A percentile compares a stretch with the other conserved stretches of the same genome.
Evolutionary conservation across 2,797 vertebrate genomes (phyloP).

Genomic region (Micropoecilia bifurca): DNA sequence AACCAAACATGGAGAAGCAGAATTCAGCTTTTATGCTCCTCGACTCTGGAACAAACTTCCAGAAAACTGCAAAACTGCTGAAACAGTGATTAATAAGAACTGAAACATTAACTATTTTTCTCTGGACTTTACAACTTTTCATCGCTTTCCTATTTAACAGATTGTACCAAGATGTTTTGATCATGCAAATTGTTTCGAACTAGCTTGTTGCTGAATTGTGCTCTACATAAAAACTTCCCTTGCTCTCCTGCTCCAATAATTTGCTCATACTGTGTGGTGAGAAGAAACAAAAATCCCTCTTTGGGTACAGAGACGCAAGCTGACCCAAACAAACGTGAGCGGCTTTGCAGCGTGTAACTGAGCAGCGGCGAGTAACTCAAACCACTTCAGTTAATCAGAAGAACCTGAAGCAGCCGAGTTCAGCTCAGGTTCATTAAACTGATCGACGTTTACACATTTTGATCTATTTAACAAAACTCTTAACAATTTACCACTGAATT

Average conservation of each 20-base stretch:
- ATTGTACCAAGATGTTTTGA: neutral
- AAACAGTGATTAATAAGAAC: neutral
- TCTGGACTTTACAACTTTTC: neutral
- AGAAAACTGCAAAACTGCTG: too few relatives aligned
- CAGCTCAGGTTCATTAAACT: constrained; percentile 4
- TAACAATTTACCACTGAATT: neutral
- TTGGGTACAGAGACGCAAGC: constrained; percentile 41
- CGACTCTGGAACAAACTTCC: too few relatives aligned
- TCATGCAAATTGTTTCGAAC: neutral
- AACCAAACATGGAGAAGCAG: too few relatives aligned
- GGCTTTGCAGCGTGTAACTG: constrained; percentile 22
- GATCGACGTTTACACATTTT: neutral
- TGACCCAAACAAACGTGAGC: constrained; percentile 23
- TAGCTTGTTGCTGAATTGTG: constrained; percentile 21
- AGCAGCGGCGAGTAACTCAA: constrained; percentile 49
- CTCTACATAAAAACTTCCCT: neutral
- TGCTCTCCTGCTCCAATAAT: constrained; percentile 26
- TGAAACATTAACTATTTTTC: neutral
- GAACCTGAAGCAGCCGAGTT: neutral
- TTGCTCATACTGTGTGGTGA: constrained; percentile 33
- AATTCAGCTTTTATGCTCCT: too few relatives aligned
- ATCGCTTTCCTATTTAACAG: neutral
- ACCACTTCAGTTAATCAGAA: constrained; percentile 52
- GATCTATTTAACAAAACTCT: neutral
- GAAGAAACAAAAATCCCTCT: constrained; percentile 53